Percentiles rank a stretch among this genome's conserved stretches.
phyloP scores from a whole-genome alignment of 1,140 invertebrate species.

The Bradysia coprophila region DNA sequence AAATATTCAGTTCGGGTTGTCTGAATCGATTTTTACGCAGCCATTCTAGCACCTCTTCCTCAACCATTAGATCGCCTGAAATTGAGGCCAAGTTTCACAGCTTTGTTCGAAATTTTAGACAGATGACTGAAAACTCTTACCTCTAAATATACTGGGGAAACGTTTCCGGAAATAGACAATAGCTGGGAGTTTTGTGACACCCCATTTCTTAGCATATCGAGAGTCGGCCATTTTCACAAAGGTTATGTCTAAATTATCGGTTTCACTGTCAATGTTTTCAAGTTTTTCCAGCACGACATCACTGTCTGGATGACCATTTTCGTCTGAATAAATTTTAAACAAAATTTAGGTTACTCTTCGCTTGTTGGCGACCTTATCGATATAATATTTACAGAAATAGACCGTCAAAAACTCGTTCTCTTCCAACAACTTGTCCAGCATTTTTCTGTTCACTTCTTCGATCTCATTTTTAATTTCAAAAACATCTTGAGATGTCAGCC shows the following conservation, averaged over 20 bases:
- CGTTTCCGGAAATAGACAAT: constrained; percentile 86
- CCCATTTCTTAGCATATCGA: constrained; percentile 83
- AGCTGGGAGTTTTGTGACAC: constrained; percentile 79
- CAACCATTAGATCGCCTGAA: constrained; percentile 59
- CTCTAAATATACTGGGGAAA: constrained; percentile 88
- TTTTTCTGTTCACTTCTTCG: constrained; percentile 87
- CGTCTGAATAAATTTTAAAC: constrained; percentile 33
- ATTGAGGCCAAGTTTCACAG: not conserved
- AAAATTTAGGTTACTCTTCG: not conserved
- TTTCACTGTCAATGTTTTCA: constrained; percentile 84
- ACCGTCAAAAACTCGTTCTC: constrained; percentile 91
- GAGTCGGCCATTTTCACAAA: constrained; percentile 89
- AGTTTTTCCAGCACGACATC: constrained; percentile 60
- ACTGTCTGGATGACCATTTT: constrained; percentile 60
- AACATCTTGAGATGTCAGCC: constrained; percentile 86
- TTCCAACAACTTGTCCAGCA: constrained; percentile 84
- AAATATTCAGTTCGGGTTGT: constrained; percentile 82
- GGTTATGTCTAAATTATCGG: constrained; percentile 84
- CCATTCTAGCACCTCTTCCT: constrained; percentile 84
- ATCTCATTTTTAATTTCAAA: constrained; percentile 95
- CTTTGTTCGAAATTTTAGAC: not conserved
- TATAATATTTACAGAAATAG: constrained; percentile 68
- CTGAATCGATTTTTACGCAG: constrained; percentile 81
- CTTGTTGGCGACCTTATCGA: not conserved
- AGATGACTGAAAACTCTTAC: constrained; percentile 24